These are phyloP conservation scores for Aphaenogaster floridana DNA, from an alignment of 1,140 invertebrate species.

Conservation along the genomic window DNA sequence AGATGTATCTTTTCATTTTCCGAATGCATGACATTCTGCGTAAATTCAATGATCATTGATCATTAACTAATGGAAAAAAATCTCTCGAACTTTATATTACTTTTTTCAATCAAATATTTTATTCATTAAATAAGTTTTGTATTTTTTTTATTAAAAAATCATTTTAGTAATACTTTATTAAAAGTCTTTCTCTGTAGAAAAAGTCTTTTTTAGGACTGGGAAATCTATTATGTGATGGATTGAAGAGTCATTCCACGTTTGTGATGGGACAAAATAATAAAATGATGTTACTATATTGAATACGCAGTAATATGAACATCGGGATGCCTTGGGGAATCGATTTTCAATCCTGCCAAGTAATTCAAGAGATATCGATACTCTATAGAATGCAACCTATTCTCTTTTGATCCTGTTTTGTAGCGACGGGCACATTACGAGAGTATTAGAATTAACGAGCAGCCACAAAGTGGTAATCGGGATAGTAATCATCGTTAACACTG, in stretches of 20 bases:
- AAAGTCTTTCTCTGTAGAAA: neutral
- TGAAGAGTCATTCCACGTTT: neutral
- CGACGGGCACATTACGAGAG: constrained; percentile 24
- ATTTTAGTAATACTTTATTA: constrained; percentile 4
- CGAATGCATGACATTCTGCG: constrained; percentile 16
- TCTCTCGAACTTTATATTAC: neutral
- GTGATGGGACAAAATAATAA: neutral
- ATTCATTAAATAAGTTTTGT: neutral
- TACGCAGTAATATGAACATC: neutral
- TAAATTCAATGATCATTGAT: neutral
- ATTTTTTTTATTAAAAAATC: neutral
- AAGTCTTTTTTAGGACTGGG: neutral
- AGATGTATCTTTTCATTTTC: constrained; percentile 53
- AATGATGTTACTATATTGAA: constrained; percentile 8
- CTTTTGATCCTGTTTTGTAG: constrained; percentile 63
- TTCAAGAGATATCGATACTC: constrained; percentile 35
- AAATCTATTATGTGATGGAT: neutral
- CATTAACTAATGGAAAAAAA: neutral
- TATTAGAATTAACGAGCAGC: constrained; percentile 62
- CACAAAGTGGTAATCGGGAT: constrained; percentile 51
- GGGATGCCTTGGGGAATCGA: constrained; percentile 20
- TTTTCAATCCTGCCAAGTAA: constrained; percentile 32
- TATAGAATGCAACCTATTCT: constrained; percentile 34
- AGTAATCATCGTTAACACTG: constrained; percentile 64
- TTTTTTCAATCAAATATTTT: neutral